These are phyloP conservation scores for Cryptoprocta ferox DNA, from an alignment of 2,797 vertebrate species.

Conservation along the genomic window DNA sequence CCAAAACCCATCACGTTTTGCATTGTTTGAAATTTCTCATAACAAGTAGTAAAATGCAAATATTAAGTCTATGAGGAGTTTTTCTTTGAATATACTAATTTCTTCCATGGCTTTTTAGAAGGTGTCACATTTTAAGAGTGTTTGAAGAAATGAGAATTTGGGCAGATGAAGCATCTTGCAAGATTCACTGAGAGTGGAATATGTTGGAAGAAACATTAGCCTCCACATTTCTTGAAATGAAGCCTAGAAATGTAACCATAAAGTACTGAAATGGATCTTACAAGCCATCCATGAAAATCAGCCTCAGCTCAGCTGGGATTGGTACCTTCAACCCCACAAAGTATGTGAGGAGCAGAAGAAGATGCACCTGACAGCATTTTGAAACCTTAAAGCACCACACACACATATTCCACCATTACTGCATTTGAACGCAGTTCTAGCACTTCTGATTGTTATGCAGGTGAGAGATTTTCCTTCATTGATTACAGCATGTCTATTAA, in stretches of 20 bases:
- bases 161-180: neutral
- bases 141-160: conserved; percentile 1
- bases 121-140: neutral
- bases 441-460: neutral
- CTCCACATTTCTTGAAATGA: neutral
- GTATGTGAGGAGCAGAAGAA: neutral
- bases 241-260: neutral
- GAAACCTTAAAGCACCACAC: neutral
- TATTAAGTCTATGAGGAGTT: neutral
- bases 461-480: conserved; percentile 12
- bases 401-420: neutral
- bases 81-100: neutral
- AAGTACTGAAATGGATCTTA: neutral
- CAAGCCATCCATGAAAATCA: neutral
- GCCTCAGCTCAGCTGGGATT: neutral
- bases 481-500: conserved; percentile 30
- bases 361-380: neutral
- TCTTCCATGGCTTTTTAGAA: neutral
- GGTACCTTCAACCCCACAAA: neutral
- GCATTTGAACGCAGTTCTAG: neutral
- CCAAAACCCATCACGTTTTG: neutral
- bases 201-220: neutral
- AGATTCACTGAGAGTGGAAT: neutral
- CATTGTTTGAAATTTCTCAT: conserved; percentile 2
- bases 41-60: neutral